Conservation (phyloP, 2,888 invertebrate genomes). For the Rhopalosiphum nymphaeae region DNA sequence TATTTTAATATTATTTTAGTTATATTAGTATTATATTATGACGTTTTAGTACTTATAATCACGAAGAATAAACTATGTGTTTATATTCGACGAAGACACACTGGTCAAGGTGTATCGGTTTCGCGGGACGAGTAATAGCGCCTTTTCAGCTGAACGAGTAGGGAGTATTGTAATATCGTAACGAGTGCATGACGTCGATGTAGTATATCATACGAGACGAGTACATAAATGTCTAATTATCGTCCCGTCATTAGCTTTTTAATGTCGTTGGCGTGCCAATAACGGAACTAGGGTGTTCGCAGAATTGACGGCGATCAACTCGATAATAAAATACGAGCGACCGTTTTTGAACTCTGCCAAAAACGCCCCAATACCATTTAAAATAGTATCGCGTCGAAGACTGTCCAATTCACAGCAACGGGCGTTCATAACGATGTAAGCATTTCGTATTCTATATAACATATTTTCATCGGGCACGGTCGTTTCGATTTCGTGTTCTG, state of each 20-base stretch:
- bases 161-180: neutral
- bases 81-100: neutral
- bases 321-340: neutral
- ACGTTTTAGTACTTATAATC: neutral
- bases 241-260: neutral
- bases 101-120: neutral
- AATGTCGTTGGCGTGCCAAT: neutral
- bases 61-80: neutral
- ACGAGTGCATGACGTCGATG: neutral
- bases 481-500: neutral
- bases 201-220: neutral
- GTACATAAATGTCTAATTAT: neutral
- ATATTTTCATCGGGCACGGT: neutral
- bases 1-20: neutral
- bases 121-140: neutral
- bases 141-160: neutral
- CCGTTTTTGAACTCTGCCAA: neutral
- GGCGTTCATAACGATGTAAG: neutral
- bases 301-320: neutral
- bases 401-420: neutral
- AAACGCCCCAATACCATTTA: neutral
- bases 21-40: neutral
- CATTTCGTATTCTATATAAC: neutral
- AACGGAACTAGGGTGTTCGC: neutral
- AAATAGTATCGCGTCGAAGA: neutral